Base-by-base conservation (phyloP, 2,888 invertebrate species). In the Synanthedon tipuliformis region DNA sequence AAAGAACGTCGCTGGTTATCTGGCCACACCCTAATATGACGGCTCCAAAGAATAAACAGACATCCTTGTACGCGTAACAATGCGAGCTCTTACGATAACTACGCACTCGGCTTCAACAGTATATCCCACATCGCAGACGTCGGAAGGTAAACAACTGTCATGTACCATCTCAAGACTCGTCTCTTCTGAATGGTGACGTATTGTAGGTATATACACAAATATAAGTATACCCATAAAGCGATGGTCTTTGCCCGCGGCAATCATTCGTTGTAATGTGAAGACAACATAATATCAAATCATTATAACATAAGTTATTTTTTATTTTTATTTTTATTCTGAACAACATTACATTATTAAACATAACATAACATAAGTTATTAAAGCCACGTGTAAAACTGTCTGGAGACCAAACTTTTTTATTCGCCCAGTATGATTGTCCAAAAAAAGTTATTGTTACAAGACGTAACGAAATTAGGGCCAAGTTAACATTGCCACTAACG, bases 41-140 rank as follows among this genome's bases (percentile, higher is more conserved):
- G 45, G 7, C 45, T 45, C 15, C 45, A 45, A 13, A 45, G 13
- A 13, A 45, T 45, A 45, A 45, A 15, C 15, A 45, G 45, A 15
- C 45, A 15, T 45, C 71, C 69, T 72, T 73, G 74, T 71, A 64
- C 59, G 61, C 59, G 61, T 61, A 61, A 77, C 75, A 76, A 76
- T 73, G 66, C 64, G 55, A 65, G 69, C 72, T 71, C 71, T 75
- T 68, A 68, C 67, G 67, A 66, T 73, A 71, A 71, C 65, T 68
- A 74, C 71, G 70, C 71, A 73, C 60, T 65, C 59, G 61, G 59
- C 59, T 59, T 60, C 58, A 50, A 57, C 23, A 49, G 49, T 15
- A 49, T 18, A 49, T 23, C 49, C n/a, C 15, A 45, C 45, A 45
- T 45, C 13, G 45, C 4, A 45, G 45, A 45, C 4, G 45, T 45